Evolutionary conservation across 2,113 vertebrate species (phyloP).

Genomic region (Elaphurus davidianus): DNA sequence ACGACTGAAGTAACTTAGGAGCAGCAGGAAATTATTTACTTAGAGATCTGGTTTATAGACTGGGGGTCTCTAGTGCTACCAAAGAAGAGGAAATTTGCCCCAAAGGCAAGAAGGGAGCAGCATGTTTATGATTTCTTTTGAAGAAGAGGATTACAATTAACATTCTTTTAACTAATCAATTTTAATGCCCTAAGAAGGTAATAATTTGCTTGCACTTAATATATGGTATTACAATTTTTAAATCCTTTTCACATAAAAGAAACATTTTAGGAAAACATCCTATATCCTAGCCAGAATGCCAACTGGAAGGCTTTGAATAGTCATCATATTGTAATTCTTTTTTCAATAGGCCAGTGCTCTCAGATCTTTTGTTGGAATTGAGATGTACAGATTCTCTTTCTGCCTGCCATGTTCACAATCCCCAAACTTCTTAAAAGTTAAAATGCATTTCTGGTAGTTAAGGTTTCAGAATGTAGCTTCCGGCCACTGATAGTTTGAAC

Average conservation of each 20-base stretch:
- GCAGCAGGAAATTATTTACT: neutral
- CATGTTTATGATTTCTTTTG: neutral
- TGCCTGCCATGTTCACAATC: neutral
- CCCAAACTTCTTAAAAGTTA: slow-evolving; percentile 24
- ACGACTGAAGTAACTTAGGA: neutral
- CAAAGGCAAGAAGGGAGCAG: neutral
- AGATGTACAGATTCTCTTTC: neutral
- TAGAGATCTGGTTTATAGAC: neutral
- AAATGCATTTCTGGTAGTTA: slow-evolving; percentile 42
- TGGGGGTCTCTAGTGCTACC: neutral
- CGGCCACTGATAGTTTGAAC: slow-evolving; percentile 54
- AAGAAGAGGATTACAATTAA: neutral
- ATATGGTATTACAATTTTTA: neutral
- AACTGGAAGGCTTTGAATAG: neutral
- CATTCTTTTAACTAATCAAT: neutral
- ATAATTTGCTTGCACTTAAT: neutral
- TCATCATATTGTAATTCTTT: neutral
- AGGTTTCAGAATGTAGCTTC: slow-evolving; percentile 58
- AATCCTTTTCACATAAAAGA: slow-evolving; percentile 24
- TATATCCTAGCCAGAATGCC: neutral
- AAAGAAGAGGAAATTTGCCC: neutral
- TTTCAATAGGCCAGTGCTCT: neutral
- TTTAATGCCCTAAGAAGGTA: neutral
- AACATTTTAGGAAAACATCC: slow-evolving; percentile 30
- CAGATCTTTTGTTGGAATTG: neutral